Evolutionary conservation across 92 coral and sea anemone genomes (phyloP), one percentile per base, ranked within the genome.

Genomic region (Meandrina meandrites): DNA sequence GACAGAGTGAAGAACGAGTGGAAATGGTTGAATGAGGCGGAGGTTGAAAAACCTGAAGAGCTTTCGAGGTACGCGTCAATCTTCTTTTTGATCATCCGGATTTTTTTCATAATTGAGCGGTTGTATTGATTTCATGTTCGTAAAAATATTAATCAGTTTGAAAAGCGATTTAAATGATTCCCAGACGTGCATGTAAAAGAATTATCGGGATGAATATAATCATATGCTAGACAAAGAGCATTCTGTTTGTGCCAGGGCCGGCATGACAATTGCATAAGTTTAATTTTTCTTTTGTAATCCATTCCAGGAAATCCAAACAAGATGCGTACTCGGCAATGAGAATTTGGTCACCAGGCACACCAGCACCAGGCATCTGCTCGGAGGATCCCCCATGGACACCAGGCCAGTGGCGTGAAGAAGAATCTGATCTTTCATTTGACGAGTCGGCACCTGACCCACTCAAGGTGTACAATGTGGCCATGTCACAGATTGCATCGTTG

Each of bases 1-100:
- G 75, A 87, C 57, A 90, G 82, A 79, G 62, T 89, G 84, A 89
- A 89, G 81, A 66, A 72, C 70, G 85, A 89, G 37, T 89, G 89
- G 81, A 80, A 73, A 53, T 90, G 92, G 92, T 50, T 87, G 66
- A 53, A 79, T 17, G 13, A 18, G 12, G 42, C 56, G 57, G 74
- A 84, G 32, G 36, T 56, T 5, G 72, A 73, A 14, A 56, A 60
- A 70, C 30, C 72, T 35, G 78, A 48, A 70, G 80, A 53, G 1
- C 36, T 74, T 35, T 34, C 73, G 57, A 84, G 87, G 87, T 84
- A 72, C 32, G 79, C 80, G 57, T 42, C 58, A 34, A n/a, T n/a
- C n/a, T 84, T 35, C 3, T 31, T 18, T 45, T 5, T 37, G 34
- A 28, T 58, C 27, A 11, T 72, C 54, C 30, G 11, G 28, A 37